Evolutionary conservation across 2,797 vertebrate genomes (phyloP).

Genomic region (Okamejei kenojei): DNA sequence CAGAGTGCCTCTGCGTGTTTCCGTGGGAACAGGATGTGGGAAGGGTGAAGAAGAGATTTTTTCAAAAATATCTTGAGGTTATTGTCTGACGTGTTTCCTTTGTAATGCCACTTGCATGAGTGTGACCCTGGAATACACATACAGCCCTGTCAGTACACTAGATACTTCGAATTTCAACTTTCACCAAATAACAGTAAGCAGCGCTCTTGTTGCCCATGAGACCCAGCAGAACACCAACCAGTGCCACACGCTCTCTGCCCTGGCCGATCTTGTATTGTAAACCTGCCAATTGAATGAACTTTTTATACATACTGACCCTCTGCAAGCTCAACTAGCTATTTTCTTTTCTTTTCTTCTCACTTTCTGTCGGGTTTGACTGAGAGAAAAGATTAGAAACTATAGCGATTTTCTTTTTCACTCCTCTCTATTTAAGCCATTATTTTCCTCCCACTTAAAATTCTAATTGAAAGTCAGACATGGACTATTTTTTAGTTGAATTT

Average conservation of each 20-base stretch:
- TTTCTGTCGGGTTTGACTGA: not conserved
- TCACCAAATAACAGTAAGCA: not conserved
- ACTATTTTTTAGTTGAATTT: not conserved
- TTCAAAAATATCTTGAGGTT: not conserved
- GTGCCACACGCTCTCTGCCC: not conserved
- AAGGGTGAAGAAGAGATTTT: not conserved
- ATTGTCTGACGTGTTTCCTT: not conserved
- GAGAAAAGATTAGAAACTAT: not conserved
- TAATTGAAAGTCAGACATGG: no score
- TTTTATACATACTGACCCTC: not conserved
- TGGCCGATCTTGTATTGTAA: not conserved
- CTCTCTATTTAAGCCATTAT: no score
- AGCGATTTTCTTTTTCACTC: not conserved
- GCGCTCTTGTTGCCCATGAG: not conserved
- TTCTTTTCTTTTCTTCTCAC: not conserved
- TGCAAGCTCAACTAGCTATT: not conserved
- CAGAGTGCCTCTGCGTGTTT: not conserved
- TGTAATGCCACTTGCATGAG: not conserved
- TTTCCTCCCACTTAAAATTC: no score
- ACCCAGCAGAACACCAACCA: not conserved
- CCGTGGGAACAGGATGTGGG: not conserved
- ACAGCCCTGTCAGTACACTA: no score
- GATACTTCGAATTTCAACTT: not conserved
- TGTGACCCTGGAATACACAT: not conserved
- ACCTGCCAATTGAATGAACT: not conserved